Percentiles rank a stretch among this genome's conserved stretches.
Evolutionary conservation across 2,888 invertebrate genomes (phyloP).

Genomic region (Heliconius charithonia): DNA sequence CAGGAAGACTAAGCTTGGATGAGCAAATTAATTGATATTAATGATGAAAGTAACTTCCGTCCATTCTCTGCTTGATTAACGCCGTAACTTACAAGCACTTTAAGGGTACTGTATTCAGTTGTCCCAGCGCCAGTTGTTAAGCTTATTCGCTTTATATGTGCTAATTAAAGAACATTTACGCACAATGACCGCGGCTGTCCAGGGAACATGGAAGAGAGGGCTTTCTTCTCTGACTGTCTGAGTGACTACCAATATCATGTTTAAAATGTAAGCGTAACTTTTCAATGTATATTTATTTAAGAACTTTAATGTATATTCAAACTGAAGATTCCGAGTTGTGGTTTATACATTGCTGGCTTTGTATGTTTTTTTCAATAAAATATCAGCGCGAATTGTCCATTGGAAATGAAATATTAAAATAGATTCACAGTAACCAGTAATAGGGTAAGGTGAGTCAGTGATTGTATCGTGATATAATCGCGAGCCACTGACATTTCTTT

Average conservation of each 20-base stretch:
- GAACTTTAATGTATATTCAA: not conserved
- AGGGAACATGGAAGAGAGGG: slow-evolving; percentile 61
- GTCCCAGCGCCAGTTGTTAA: slow-evolving; percentile 72
- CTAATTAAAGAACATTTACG: slow-evolving; percentile 76
- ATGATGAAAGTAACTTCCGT: slow-evolving; percentile 48
- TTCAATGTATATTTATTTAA: slow-evolving; percentile 70
- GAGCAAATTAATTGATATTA: slow-evolving; percentile 49
- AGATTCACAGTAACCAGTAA: slow-evolving; percentile 53
- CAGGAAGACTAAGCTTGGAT: slow-evolving; percentile 46
- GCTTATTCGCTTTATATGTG: slow-evolving; percentile 72
- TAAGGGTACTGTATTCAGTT: slow-evolving; percentile 52
- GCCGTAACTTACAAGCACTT: slow-evolving; percentile 48
- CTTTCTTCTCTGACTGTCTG: slow-evolving; percentile 65
- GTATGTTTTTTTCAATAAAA: not conserved
- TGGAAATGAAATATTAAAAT: not conserved
- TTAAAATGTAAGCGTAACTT: slow-evolving; percentile 67
- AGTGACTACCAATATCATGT: slow-evolving; percentile 73
- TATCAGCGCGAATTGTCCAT: slow-evolving; percentile 31
- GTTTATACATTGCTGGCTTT: slow-evolving; percentile 49
- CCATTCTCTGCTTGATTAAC: slow-evolving; percentile 49
- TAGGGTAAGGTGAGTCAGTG: slow-evolving; percentile 66
- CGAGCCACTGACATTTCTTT: slow-evolving; percentile 80
- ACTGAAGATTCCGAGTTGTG: not conserved
- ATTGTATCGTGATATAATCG: slow-evolving; percentile 79
- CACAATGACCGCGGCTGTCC: slow-evolving; percentile 78